Conservation (phyloP, 2,888 invertebrate species). For the Euclidia mi region DNA sequence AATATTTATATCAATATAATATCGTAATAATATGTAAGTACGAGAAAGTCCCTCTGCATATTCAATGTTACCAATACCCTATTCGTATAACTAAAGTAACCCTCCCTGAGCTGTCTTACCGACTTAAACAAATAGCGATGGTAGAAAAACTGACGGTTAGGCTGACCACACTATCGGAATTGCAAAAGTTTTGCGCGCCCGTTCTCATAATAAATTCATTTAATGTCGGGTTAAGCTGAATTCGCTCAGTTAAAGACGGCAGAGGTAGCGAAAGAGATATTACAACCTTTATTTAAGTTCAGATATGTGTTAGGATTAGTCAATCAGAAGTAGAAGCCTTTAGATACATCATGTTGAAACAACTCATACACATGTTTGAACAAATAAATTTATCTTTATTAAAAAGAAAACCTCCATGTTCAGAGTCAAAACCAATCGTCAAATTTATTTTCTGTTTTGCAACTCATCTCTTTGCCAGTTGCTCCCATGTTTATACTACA, state of each 20-base stretch:
- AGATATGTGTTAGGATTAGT: no score
- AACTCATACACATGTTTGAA: no score
- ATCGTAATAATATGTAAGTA: no score
- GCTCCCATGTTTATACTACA: no score
- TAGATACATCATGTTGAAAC: no score
- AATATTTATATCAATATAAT: no score
- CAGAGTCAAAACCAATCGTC: no score
- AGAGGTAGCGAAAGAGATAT: constrained; percentile 20
- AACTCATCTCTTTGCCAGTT: no score
- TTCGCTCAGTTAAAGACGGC: constrained; percentile 38
- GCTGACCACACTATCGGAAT: constrained; percentile 62
- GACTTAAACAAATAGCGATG: constrained; percentile 25
- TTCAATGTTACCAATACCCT: background rate
- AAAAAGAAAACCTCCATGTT: no score
- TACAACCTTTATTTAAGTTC: constrained; percentile 3
- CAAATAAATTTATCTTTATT: no score
- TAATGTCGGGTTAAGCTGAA: constrained; percentile 60
- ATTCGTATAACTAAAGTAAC: background rate
- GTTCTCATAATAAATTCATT: constrained; percentile 79
- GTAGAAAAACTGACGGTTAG: constrained; percentile 39
- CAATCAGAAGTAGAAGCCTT: no score
- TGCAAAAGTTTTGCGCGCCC: constrained; percentile 68
- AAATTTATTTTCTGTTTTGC: no score
- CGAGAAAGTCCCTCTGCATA: background rate
- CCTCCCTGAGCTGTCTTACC: background rate